Conservation (phyloP, 2,888 invertebrate genomes). For the Psylliodes chrysocephalus region DNA sequence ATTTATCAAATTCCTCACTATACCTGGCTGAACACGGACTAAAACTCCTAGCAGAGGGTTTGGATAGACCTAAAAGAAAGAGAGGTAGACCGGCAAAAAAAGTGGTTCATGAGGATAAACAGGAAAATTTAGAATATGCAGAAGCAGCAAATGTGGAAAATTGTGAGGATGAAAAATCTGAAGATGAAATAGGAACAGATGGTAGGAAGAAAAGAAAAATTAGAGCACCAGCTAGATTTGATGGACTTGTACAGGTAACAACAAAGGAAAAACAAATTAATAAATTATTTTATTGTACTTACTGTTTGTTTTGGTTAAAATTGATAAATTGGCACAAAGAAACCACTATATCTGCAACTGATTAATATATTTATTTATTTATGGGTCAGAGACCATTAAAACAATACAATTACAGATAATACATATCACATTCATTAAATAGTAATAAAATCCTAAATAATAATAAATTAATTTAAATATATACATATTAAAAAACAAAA, state of each 20-base stretch:
- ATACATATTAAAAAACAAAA: too few species aligned
- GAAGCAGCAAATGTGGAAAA: conserved; percentile 40
- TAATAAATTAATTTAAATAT: too few species aligned
- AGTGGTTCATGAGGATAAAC: conserved; percentile 48
- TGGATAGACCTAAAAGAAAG: conserved; percentile 75
- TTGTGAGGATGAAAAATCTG: conserved; percentile 45
- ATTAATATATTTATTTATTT: too few species aligned
- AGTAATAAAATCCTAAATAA: too few species aligned
- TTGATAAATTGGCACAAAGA: too few species aligned
- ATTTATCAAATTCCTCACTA: conserved; percentile 71
- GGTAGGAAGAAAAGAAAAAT: conserved; percentile 71
- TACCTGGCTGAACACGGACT: conserved; percentile 75
- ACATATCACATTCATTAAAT: too few species aligned
- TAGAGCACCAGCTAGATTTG: conserved; percentile 73
- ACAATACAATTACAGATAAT: too few species aligned
- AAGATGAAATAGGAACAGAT: conserved; percentile 54
- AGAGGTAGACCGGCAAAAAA: conserved; percentile 76
- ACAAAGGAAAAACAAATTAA: too few species aligned
- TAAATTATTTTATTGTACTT: too few species aligned
- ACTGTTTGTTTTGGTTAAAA: too few species aligned
- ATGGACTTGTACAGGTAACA: conserved; percentile 71
- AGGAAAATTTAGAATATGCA: conserved; percentile 33
- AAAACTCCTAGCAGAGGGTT: conserved; percentile 71
- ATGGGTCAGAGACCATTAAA: too few species aligned
- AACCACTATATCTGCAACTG: too few species aligned